Evolutionary conservation across 2,888 invertebrate species (phyloP).

Genomic region (Caenorhabditis sp.): DNA sequence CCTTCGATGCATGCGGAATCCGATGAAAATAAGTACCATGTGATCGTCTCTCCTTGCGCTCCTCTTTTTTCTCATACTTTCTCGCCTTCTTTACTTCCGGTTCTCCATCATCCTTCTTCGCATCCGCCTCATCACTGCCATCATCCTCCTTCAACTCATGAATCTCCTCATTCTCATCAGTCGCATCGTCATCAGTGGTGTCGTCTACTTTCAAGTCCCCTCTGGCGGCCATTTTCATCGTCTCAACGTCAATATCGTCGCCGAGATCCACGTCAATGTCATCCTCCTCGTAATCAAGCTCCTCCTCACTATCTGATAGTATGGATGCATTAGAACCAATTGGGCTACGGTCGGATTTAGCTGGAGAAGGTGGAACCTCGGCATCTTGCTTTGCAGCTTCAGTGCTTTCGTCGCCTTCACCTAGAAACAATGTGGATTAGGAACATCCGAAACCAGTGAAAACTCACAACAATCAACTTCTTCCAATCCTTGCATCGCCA

Average conservation of each 20-base stretch:
- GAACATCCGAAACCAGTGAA: too few species aligned
- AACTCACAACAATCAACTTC: conserved; percentile 67
- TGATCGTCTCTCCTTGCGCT: conserved; percentile 17
- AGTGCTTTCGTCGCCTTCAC: conserved; percentile 32
- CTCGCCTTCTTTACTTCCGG: conserved; percentile 20
- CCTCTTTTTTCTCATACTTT: conserved; percentile 24
- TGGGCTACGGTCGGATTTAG: conserved; percentile 2
- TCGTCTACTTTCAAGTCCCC: conserved; percentile 33
- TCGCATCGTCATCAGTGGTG: conserved; percentile 14
- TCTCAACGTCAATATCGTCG: conserved; percentile 66
- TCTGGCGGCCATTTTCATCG: conserved; percentile 55
- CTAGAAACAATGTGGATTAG: not conserved
- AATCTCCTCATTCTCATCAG: conserved; percentile 21
- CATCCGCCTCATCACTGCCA: conserved; percentile 4
- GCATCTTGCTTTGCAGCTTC: conserved; percentile 1
- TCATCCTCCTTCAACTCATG: conserved; percentile 13
- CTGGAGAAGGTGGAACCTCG: not conserved
- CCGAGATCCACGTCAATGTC: conserved; percentile 63
- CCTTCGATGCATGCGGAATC: conserved; percentile 4
- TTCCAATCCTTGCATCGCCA: conserved; percentile 50
- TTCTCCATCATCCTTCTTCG: conserved; percentile 22
- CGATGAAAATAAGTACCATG: conserved; percentile 44
- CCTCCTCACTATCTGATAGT: conserved; percentile 47
- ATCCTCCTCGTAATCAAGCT: conserved; percentile 58
- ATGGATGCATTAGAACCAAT: not conserved